Evolutionary conservation across 2,888 invertebrate species (phyloP).

Genomic region (Acanthococcus lagerstroemiae): DNA sequence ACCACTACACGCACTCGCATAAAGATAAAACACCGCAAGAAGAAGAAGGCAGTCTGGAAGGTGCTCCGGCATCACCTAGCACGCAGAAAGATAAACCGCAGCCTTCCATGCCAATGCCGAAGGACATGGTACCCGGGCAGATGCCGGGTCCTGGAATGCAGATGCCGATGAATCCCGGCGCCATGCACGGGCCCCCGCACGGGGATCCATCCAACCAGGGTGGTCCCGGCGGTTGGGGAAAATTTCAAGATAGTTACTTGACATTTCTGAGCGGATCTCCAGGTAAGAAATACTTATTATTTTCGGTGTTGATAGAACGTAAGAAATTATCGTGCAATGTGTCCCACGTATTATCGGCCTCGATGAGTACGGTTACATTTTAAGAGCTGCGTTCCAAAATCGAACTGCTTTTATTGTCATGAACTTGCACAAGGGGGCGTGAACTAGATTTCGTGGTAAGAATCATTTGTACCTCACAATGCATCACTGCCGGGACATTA

Average conservation of each 20-base stretch:
- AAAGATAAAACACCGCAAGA: conserved; percentile 40
- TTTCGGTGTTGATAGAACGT: neutral
- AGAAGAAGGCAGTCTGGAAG: conserved; percentile 32
- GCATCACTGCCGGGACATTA: too few species aligned
- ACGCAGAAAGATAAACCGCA: conserved; percentile 37
- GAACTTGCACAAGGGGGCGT: too few species aligned
- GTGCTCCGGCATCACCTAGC: conserved; percentile 32
- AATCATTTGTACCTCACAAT: too few species aligned
- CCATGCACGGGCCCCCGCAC: conserved; percentile 35
- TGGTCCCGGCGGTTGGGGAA: conserved; percentile 46
- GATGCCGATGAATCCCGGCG: conserved; percentile 40
- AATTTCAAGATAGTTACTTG: conserved; percentile 49
- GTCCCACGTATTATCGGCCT: too few species aligned
- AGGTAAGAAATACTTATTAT: conserved; percentile 37
- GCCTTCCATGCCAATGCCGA: conserved; percentile 36
- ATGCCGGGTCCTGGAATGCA: conserved; percentile 41
- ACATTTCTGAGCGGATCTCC: conserved; percentile 41
- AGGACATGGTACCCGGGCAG: conserved; percentile 37
- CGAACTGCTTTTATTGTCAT: too few species aligned
- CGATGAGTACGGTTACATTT: too few species aligned
- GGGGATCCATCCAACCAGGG: conserved; percentile 45
- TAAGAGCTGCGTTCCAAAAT: too few species aligned
- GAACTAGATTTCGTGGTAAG: too few species aligned
- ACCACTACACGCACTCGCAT: conserved; percentile 91
- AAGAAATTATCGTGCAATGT: too few species aligned